Base-by-base conservation (phyloP, 2,888 invertebrate genomes). In the Coecobrya sp. region DNA sequence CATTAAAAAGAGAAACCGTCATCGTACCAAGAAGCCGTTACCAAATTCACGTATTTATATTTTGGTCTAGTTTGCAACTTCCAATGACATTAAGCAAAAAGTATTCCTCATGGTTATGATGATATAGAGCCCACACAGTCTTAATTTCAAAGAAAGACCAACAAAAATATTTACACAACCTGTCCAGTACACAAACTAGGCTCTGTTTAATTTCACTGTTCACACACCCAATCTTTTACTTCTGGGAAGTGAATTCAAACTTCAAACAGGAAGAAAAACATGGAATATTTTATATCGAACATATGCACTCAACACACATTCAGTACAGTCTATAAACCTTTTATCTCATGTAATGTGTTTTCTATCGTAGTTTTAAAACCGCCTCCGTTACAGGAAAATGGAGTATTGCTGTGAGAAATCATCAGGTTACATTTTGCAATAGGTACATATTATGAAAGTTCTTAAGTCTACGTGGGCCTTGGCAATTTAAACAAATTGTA, bases 221-320 rank as follows among this genome's bases (percentile, higher is more conserved):
- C 19, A 5, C 59, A 59, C 22, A 59, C 59, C 2, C 19, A 22
- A n/a, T 13, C 22, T 19, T 59, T 59, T 19, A 1, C 59, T 59
- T 59, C 59, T n/a, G 13, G 22, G 19, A 59, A 59, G 1, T 59
- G 59, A 59, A 59, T 59, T 59, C 59, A 11, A 36, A 59, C 59
- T 59, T 59, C n/a, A 59, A 59, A 59, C 59, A 59, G 59, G 19
- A 81, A 84, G 30, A 36, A 84, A 84, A 62, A 22, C 62, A 84
- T 5, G n/a, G 55, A 49, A 55, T 30, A 13, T 22, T 59, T 19
- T 19, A 59, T 36, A 36, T 36, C 2, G 2, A 59, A n/a, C 59
- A 19, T 59, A n/a, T n/a, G n/a, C n/a, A n/a, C n/a, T n/a, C n/a
- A n/a, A n/a, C n/a, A n/a, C n/a, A 59, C 59, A 19, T 59, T 1